These are phyloP conservation scores for Drosophila bifasciata DNA, from an alignment of 1,140 invertebrate species.

Conservation along the genomic window DNA sequence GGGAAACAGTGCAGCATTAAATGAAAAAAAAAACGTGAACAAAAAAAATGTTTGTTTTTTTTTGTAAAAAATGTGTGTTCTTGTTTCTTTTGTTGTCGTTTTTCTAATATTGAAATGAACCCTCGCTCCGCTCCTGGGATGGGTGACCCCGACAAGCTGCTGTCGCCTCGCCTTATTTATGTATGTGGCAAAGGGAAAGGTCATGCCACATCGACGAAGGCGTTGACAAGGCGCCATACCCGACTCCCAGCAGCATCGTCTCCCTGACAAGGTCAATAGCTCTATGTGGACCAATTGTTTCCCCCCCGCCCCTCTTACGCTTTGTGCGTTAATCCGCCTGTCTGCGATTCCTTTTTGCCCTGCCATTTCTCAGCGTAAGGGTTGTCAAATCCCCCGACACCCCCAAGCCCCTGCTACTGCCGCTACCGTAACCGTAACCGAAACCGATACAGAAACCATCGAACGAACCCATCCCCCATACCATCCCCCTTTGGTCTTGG, in stretches of 20 bases:
- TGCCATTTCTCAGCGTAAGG: slow-evolving; percentile 37
- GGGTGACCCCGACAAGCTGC: slow-evolving; percentile 6
- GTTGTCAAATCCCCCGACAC: slow-evolving; percentile 38
- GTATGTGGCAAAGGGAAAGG: slow-evolving; percentile 20
- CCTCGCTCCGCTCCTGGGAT: slow-evolving; percentile 5
- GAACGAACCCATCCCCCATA: not conserved
- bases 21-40: no score
- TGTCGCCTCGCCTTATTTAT: slow-evolving; percentile 44
- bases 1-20: not conserved
- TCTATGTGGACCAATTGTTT: slow-evolving; percentile 30
- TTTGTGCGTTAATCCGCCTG: slow-evolving; percentile 64
- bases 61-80: not conserved
- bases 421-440: slow-evolving; percentile 40
- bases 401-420: no score
- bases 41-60: no score
- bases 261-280: slow-evolving; percentile 47
- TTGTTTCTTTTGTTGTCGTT: slow-evolving; percentile 33
- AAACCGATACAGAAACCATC: slow-evolving; percentile 29
- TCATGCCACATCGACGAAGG: slow-evolving; percentile 1
- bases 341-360: slow-evolving; percentile 42
- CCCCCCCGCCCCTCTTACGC: slow-evolving; percentile 37
- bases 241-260: slow-evolving; percentile 7
- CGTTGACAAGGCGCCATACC: slow-evolving; percentile 28
- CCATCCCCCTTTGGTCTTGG: slow-evolving; percentile 7
- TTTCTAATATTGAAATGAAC: slow-evolving; percentile 40